phyloP scores from a whole-genome alignment of 2,797 vertebrate genomes.

The Steatocranus sp. region DNA sequence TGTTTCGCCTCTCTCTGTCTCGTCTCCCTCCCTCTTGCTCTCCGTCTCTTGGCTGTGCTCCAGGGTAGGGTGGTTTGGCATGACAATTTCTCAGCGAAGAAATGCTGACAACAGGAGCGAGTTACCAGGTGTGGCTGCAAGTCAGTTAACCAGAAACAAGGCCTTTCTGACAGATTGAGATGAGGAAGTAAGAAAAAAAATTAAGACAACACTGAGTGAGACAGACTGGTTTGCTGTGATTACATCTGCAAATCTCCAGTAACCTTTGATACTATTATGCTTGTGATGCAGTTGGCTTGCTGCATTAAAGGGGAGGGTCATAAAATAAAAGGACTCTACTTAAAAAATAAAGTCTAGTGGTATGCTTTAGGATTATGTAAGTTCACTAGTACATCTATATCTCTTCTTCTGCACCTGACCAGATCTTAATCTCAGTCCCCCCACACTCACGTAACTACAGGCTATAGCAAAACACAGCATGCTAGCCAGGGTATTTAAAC shows the following conservation, averaged over 20 bases:
- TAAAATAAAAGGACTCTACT: neutral
- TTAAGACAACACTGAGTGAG: constrained; percentile 7
- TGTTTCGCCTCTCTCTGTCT: neutral
- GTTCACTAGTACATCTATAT: neutral
- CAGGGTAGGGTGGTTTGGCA: constrained; percentile 79
- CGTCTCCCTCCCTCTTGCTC: constrained; percentile 6
- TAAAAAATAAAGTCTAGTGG: neutral
- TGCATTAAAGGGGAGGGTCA: neutral
- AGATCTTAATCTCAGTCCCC: neutral
- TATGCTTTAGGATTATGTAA: constrained; percentile 5
- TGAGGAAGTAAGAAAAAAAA: constrained; percentile 28
- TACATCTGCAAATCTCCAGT: constrained; percentile 2
- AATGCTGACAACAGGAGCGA: constrained; percentile 79
- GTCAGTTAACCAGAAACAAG: constrained; percentile 81
- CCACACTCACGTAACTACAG: neutral
- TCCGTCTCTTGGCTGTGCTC: constrained; percentile 71
- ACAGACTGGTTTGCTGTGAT: constrained; percentile 37
- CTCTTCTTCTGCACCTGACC: neutral
- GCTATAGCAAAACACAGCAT: constrained; percentile 39
- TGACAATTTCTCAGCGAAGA: constrained; percentile 78
- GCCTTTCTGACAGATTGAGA: constrained; percentile 59
- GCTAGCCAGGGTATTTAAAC: too few species aligned
- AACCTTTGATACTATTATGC: neutral
- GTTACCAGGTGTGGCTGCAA: constrained; percentile 85
- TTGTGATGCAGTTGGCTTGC: neutral